Evolutionary conservation across 2,797 vertebrate species (phyloP), one percentile per base, ranked within the genome.

Genomic region (Fistularia tabacaria): DNA sequence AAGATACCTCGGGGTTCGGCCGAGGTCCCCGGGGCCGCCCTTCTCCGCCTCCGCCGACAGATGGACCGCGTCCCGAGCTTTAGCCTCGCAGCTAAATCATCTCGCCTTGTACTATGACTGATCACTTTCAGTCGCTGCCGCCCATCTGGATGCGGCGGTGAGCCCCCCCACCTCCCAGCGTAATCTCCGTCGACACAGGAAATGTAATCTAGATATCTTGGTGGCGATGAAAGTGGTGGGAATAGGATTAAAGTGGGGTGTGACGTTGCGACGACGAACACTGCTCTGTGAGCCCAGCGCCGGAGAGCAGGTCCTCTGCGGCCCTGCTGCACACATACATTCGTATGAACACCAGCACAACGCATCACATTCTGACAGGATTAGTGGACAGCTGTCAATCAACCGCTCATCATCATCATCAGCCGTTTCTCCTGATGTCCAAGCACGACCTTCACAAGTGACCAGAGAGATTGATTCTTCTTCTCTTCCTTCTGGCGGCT

Each of bases 201-300:
- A 86, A 87, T 86, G 73, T 77, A 84, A 87, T 88, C 72, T 73
- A 67, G 69, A 79, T 82, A 81, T 81, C 74, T 81, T 76, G 62
- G 82, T 81, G 79, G 83, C 87, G 82, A 88, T 89, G 85, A 89
- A 88, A 87, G 87, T 88, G 85, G 79, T 71, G 65, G 66, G 82
- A 88, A 90, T 81, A 77, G 85, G 86, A 87, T 90, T 88, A 86
- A 82, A 74, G 47, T 43, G 46, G 70, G 68, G 57, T 71, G 65
- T 77, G 66, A 81, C 80, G 76, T 70, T 42, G 57, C 68, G 63
- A 66, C 77, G 71, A 65, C 71, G 71, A 44, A 65, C 63, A 61
- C 70, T 57, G 51, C 70, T 76, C 66, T 46, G 51, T 14, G 48
- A 71, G n/a, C n/a, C n/a, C n/a, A n/a, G n/a, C n/a, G n/a, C n/a